Evolutionary conservation across 2,797 vertebrate genomes (phyloP).

Genomic region (Xiphophorus birchmanni): DNA sequence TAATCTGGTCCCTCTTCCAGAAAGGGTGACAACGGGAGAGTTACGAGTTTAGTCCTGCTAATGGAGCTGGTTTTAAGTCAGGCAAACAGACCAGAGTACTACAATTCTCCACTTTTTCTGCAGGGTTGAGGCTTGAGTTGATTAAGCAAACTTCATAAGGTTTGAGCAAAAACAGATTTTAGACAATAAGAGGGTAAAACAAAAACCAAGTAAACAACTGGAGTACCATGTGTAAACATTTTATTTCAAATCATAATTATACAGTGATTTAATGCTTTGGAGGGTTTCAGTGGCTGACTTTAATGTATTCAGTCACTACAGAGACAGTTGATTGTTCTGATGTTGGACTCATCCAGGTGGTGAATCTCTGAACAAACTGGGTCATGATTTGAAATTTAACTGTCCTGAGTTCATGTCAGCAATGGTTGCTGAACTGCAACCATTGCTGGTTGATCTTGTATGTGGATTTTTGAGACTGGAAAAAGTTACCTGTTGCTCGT

Average conservation of each 20-base stretch:
- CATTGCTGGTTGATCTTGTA: not conserved
- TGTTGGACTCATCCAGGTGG: not conserved
- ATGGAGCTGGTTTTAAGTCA: too few relatives aligned
- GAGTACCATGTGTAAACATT: not conserved
- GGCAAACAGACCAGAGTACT: too few relatives aligned
- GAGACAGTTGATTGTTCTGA: not conserved
- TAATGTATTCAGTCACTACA: not conserved
- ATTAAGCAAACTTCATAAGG: too few relatives aligned
- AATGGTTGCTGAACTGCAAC: not conserved
- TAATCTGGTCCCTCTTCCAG: too few relatives aligned
- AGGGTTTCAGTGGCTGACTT: not conserved
- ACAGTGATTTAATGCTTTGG: not conserved
- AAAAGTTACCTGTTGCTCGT: too few relatives aligned
- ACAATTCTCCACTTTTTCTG: too few relatives aligned
- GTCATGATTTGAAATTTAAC: not conserved
- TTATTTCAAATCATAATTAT: not conserved
- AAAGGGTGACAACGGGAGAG: too few relatives aligned
- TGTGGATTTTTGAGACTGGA: too few relatives aligned
- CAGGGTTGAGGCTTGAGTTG: too few relatives aligned
- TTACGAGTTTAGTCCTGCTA: too few relatives aligned
- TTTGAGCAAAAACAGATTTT: too few relatives aligned
- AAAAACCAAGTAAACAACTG: not conserved
- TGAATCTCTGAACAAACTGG: not conserved
- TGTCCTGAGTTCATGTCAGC: not conserved
- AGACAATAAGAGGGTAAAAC: too few relatives aligned